Evolutionary conservation across 2,888 invertebrate species (phyloP).

Genomic region (Meta bourneti): DNA sequence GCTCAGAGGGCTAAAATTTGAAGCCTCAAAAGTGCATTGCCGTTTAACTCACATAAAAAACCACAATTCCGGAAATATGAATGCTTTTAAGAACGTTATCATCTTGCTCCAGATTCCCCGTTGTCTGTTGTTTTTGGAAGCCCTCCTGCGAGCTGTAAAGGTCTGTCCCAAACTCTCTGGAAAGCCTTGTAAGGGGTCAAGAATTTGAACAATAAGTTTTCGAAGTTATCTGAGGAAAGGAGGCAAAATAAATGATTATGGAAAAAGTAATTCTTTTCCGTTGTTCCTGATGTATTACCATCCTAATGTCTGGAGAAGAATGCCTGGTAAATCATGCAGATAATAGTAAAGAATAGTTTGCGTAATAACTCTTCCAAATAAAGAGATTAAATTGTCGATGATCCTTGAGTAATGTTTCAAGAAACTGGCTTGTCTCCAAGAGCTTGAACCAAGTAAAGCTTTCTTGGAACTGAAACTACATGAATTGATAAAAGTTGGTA

Average conservation of each 20-base stretch:
- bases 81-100: too few relatives aligned
- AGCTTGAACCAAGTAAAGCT: not conserved
- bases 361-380: slow-evolving; percentile 45
- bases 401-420: slow-evolving; percentile 11
- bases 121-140: too few relatives aligned
- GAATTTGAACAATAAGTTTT: not conserved
- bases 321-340: slow-evolving; percentile 61
- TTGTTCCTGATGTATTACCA: slow-evolving; percentile 14
- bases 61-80: too few relatives aligned
- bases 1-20: too few relatives aligned
- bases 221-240: not conserved
- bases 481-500: too few relatives aligned
- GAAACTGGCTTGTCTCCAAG: slow-evolving; percentile 10
- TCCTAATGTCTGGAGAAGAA: slow-evolving; percentile 28
- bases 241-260: slow-evolving; percentile 56
- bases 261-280: slow-evolving; percentile 38
- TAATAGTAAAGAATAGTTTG: slow-evolving; percentile 70
- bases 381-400: slow-evolving; percentile 60
- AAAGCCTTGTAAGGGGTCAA: not conserved
- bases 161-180: not conserved
- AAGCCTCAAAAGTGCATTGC: too few relatives aligned
- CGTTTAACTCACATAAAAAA: too few relatives aligned
- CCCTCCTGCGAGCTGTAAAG: too few relatives aligned
- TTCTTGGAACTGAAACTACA: not conserved
- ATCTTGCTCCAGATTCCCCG: too few relatives aligned